Conservation (phyloP, 2,888 invertebrate species). For the Agrilus cyanescens region DNA sequence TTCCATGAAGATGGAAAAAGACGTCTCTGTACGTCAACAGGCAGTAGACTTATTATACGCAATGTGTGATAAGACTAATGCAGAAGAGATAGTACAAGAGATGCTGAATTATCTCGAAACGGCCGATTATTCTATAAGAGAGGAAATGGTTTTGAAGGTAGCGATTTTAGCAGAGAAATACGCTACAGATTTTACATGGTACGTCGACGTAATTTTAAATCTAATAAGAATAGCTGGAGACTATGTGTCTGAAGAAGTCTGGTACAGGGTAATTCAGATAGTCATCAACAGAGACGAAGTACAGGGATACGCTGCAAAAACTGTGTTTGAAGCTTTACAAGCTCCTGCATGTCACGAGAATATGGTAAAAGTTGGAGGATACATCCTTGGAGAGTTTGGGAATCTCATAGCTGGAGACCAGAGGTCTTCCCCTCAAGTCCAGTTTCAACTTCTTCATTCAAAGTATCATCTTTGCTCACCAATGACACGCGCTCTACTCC, state of each 20-base stretch:
- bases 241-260: slow-evolving; percentile 98
- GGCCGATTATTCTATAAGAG: slow-evolving; percentile 98
- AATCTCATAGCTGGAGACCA: slow-evolving; percentile 99
- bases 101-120: slow-evolving; percentile 99
- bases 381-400: slow-evolving; percentile 98
- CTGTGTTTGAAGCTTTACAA: slow-evolving; percentile 97
- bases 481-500: slow-evolving; percentile 87
- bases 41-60: slow-evolving; percentile 98
- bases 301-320: slow-evolving; percentile 99
- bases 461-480: slow-evolving; percentile 98
- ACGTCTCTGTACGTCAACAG: slow-evolving; percentile 94
- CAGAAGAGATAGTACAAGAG: slow-evolving; percentile 98
- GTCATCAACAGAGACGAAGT: slow-evolving; percentile 99
- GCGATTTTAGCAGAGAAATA: slow-evolving; percentile 99
- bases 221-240: slow-evolving; percentile 98
- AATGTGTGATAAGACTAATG: slow-evolving; percentile 99
- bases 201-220: slow-evolving; percentile 94
- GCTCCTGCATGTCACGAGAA: slow-evolving; percentile 99
- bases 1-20: slow-evolving; percentile 98
- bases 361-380: slow-evolving; percentile 99
- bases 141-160: slow-evolving; percentile 99
- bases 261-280: slow-evolving; percentile 99
- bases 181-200: slow-evolving; percentile 98
- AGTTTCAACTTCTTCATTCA: slow-evolving; percentile 96
- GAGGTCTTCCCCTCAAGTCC: slow-evolving; percentile 91